Evolutionary conservation across 2,888 invertebrate species (phyloP), one percentile per base, ranked within the genome.

Genomic region (Charanyca ferruginea): DNA sequence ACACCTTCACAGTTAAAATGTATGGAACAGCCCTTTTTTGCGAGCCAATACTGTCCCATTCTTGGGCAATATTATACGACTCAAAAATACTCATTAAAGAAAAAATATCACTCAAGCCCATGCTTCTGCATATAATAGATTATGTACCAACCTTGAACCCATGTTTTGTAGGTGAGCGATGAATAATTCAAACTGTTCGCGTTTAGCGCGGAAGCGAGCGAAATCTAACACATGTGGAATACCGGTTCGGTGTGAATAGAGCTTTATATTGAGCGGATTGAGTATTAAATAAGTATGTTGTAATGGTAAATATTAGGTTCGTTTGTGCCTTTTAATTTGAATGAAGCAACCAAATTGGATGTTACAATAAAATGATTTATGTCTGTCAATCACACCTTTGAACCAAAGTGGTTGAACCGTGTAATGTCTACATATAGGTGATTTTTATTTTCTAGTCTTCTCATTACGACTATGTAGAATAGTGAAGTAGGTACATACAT

Each of bases 111-210:
- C 41, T n/a, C 4, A 69, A 57, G 22, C 38, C 23, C 7, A 48
- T 48, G 58, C 20, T 18, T 68, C 28, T 55, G 59, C 35, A 44
- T 71, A 25, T 52, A 77, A 51, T 41, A 54, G 63, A 58, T 76
- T 48, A 69, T 53, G 42, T 49, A n/a, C 44, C 5, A 16, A 72
- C 73, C 78, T 73, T 73, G 78, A 73, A 72, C 73, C 23, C 16
- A 6, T 44, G 77, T 62, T n/a, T 71, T 42, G 63, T 72, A 64
- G 78, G 78, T 77, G 57, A 77, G 48, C 28, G 51, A 59, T 73
- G 73, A 73, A 73, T 73, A 47, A 73, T 73, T 77, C 64, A 73
- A 20, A 35, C 42, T 32, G 53, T 11, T 51, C 42, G 32, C 41
- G 13, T 57, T 71, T 38, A 18, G 20, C 22, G 58, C 23, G 73